phyloP scores from a whole-genome alignment of 2,113 vertebrate genomes.

The Crocuta crocuta region DNA sequence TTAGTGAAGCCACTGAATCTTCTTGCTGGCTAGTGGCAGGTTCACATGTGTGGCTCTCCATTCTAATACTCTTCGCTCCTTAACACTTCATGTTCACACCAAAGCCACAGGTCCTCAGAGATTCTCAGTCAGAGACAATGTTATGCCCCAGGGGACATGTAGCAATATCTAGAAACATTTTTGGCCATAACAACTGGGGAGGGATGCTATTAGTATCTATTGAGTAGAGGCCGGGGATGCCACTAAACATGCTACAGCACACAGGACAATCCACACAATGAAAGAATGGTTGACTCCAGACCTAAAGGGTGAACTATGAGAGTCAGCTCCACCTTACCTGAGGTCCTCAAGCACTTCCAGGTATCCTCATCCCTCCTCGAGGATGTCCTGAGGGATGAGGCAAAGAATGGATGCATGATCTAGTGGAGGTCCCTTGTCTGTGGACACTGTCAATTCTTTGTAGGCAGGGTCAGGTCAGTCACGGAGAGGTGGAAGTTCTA shows the following conservation, averaged over 20 bases:
- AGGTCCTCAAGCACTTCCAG: background rate
- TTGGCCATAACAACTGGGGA: background rate
- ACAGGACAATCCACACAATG: background rate
- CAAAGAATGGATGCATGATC: background rate
- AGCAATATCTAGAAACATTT: conserved; percentile 1
- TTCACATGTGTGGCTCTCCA: background rate
- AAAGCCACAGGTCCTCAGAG: background rate
- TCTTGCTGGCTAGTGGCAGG: background rate
- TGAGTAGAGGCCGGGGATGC: background rate
- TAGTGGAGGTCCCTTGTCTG: background rate
- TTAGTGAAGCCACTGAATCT: conserved; percentile 27
- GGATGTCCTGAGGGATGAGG: background rate
- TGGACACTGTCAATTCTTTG: background rate
- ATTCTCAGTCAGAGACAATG: background rate
- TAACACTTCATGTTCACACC: background rate
- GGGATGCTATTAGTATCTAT: background rate
- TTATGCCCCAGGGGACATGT: background rate
- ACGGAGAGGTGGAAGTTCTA: background rate
- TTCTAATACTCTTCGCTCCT: background rate
- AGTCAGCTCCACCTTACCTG: background rate
- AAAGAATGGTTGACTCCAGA: background rate
- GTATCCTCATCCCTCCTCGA: background rate
- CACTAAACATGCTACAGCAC: background rate
- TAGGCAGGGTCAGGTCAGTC: background rate
- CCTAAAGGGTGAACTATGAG: background rate